Base-by-base conservation (phyloP, 2,113 vertebrate species). In the Hirundichthys speculiger region DNA sequence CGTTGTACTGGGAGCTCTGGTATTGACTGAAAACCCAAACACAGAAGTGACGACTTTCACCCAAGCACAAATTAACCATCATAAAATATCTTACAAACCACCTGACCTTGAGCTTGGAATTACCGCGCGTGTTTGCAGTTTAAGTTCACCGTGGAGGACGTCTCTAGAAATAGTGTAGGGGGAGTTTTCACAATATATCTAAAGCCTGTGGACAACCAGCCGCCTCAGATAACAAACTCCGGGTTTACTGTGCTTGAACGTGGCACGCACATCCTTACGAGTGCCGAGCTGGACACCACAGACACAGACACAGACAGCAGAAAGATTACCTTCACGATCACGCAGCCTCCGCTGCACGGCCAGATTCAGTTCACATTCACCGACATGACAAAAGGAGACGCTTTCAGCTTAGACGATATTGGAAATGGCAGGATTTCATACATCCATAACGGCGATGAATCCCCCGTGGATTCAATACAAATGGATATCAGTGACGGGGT, bases 21-120 rank as follows among this genome's bases (percentile, higher is more conserved):
- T 99, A 43, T 81, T 99, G 80, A 95, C 94, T 0, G 96, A 99
- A 50, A 92, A 90, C 66, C 95, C 95, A 45, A 90, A 92, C 12
- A 81, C 84, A 0, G 86, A 92, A 69, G 94, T 98, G 41, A 90
- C 76, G 0, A 94, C 92, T 67, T 99, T 99, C 81, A 98, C 95
- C 8, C 97, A 99, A 84, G 96, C 96, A 6, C 96, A 99, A 90
- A 93, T 99, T 73, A 98, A 98, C 67, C 97, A 99, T 55, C 96
- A 96, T 72, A 99, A 99, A 89, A 95, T 99, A 67, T 90, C 96
- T 0, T 99, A 95, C 80, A 94, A 84, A 19, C 97, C 97, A 0
- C 97, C 97, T 0, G 93, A 96, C 66, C 80, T 95, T 20, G 96
- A 98, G 53, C 87, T 98, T 8, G 96, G 96, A 0, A 96, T 97